These are phyloP conservation scores for Ennomos erosarius DNA, from an alignment of 2,888 invertebrate genomes.

Conservation along the genomic window DNA sequence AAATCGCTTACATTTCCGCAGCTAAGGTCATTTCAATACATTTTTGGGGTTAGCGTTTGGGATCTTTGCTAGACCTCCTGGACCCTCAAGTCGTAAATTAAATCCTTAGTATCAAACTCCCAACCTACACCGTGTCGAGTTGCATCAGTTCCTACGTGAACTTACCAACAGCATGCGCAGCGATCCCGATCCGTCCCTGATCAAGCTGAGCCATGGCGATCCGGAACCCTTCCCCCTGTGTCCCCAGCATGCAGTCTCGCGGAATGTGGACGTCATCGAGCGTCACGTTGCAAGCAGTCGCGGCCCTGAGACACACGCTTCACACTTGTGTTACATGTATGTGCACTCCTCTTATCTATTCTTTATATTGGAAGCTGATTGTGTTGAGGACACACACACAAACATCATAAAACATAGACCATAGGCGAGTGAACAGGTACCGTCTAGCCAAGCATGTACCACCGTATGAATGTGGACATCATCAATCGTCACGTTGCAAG, in stretches of 20 bases:
- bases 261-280: constrained; percentile 88
- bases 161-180: constrained; percentile 89
- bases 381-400: background rate
- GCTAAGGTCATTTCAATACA: too few species aligned
- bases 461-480: constrained; percentile 87
- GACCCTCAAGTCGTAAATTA: too few species aligned
- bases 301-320: constrained; percentile 81
- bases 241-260: constrained; percentile 79
- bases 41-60: too few species aligned
- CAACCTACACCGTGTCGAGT: too few species aligned
- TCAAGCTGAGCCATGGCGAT: constrained; percentile 90
- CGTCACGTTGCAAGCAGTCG: constrained; percentile 88
- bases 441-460: too few species aligned
- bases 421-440: too few species aligned
- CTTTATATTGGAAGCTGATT: background rate
- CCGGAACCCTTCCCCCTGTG: constrained; percentile 87
- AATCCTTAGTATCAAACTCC: too few species aligned
- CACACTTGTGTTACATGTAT: constrained; percentile 30
- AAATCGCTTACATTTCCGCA: too few species aligned
- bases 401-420: too few species aligned
- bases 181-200: constrained; percentile 90
- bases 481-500: constrained; percentile 88
- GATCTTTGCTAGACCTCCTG: too few species aligned
- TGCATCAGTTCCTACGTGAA: constrained; percentile 9
- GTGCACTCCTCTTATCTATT: constrained; percentile 1